phyloP scores from a whole-genome alignment of 2,113 vertebrate species.

The Galemys pyrenaicus region DNA sequence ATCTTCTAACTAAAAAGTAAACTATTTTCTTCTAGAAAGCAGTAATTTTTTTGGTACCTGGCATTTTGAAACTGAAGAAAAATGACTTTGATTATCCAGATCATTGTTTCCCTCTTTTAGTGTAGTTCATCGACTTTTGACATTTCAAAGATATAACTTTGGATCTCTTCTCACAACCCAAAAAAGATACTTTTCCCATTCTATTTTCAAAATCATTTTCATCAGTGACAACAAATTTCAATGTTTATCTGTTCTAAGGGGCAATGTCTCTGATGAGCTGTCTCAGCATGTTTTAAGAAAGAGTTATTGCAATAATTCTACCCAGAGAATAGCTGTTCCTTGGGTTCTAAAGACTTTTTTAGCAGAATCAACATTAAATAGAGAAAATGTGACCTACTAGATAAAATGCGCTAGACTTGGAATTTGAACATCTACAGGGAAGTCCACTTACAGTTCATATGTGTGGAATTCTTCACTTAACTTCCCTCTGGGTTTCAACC shows the following conservation, averaged over 20 bases:
- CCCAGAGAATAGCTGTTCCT: background rate
- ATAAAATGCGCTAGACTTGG: background rate
- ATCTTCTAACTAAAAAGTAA: constrained; percentile 20
- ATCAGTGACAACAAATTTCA: background rate
- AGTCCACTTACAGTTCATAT: too few relatives aligned
- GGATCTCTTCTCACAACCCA: background rate
- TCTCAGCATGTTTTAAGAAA: background rate
- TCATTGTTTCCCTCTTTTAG: background rate
- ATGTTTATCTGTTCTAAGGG: background rate
- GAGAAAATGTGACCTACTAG: background rate
- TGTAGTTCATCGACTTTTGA: constrained; percentile 4
- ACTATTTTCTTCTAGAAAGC: background rate
- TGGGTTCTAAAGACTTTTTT: background rate
- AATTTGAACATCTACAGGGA: background rate
- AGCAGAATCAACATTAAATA: background rate
- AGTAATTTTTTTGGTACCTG: background rate
- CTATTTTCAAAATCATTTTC: constrained; percentile 14
- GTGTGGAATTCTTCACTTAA: background rate
- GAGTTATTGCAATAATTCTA: background rate
- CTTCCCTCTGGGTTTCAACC: background rate
- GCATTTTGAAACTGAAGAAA: constrained; percentile 41
- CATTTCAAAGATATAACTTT: constrained; percentile 25
- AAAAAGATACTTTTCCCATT: background rate
- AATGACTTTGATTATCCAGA: constrained; percentile 24
- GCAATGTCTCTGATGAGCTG: background rate